phyloP scores from a whole-genome alignment of 2,888 invertebrate species.

The Hecatera dysodea region DNA sequence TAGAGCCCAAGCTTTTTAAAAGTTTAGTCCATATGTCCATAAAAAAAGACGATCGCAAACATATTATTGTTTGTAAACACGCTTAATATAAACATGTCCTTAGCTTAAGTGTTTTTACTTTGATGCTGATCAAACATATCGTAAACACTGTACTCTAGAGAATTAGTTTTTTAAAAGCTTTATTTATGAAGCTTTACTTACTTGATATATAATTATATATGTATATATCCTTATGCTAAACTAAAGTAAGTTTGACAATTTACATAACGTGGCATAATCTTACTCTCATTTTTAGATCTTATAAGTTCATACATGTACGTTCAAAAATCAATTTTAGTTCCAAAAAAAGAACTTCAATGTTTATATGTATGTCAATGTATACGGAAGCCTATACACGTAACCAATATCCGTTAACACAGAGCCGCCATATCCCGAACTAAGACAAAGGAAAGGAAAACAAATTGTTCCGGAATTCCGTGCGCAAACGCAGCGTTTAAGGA shows the following conservation, averaged over 20 bases:
- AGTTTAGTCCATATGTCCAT: background rate
- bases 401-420: constrained; percentile 23
- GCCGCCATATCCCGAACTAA: constrained; percentile 22
- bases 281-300: background rate
- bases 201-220: too few species aligned
- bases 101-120: constrained; percentile 39
- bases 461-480: constrained; percentile 22
- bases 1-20: background rate
- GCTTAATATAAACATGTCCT: constrained; percentile 35
- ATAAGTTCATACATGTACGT: background rate
- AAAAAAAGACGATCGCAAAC: background rate
- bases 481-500: constrained; percentile 16
- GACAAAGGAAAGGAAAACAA: constrained; percentile 43
- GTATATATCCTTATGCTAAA: constrained; percentile 7
- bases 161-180: constrained; percentile 1
- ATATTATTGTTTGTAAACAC: background rate
- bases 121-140: constrained; percentile 28
- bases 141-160: constrained; percentile 27
- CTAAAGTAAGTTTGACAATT: background rate
- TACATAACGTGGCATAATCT: background rate
- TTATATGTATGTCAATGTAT: constrained; percentile 34
- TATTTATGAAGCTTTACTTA: background rate
- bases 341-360: background rate
- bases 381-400: constrained; percentile 26
- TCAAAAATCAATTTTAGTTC: constrained; percentile 1